Evolutionary conservation across 1,140 invertebrate species (phyloP).

Genomic region (Papilio dardanus): DNA sequence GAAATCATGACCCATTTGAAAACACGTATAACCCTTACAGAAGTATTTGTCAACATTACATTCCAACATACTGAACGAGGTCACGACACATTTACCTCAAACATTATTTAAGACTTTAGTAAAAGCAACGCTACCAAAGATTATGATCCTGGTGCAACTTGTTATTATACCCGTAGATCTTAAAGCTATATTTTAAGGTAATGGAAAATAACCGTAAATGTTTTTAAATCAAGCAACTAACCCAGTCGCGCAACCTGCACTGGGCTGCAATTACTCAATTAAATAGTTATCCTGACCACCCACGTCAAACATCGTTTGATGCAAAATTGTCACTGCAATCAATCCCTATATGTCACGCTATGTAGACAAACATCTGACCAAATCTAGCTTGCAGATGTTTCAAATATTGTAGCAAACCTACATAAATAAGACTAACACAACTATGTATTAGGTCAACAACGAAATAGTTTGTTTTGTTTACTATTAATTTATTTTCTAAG

Average conservation of each 20-base stretch:
- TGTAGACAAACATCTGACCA: not conserved
- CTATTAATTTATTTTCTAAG: too few relatives aligned
- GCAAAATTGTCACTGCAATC: not conserved
- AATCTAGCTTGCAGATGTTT: not conserved
- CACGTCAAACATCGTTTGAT: not conserved
- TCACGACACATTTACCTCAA: slow-evolving; percentile 2
- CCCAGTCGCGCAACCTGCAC: not conserved
- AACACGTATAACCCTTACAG: slow-evolving; percentile 43
- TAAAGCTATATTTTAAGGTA: not conserved
- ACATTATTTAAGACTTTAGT: too few relatives aligned
- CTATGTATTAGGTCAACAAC: too few relatives aligned
- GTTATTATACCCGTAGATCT: too few relatives aligned
- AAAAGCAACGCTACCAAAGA: too few relatives aligned
- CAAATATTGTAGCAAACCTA: not conserved
- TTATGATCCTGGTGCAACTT: too few relatives aligned
- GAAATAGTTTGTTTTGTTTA: too few relatives aligned
- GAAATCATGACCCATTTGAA: slow-evolving; percentile 64
- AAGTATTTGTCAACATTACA: slow-evolving; percentile 34
- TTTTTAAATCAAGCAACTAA: not conserved
- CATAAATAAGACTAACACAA: too few relatives aligned
- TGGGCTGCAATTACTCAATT: slow-evolving; percentile 16
- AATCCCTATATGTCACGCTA: not conserved
- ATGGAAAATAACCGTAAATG: not conserved
- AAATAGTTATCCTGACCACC: not conserved
- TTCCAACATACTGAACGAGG: not conserved